phyloP scores from a whole-genome alignment of 2,113 vertebrate genomes.

The Anser brachyrhynchus region DNA sequence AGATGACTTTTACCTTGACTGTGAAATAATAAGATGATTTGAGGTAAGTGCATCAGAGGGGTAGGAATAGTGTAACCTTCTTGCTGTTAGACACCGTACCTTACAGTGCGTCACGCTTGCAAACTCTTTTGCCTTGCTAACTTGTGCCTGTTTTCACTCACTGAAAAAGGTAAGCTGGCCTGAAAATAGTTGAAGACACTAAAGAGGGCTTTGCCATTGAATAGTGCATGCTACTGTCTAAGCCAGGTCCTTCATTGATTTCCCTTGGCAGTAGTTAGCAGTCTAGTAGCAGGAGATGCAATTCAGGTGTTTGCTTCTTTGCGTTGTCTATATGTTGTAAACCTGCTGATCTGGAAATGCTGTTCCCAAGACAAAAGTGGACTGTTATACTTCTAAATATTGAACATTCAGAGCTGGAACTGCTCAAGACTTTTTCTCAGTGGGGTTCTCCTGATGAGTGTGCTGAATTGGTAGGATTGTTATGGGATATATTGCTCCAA shows the following conservation, averaged over 20 bases:
- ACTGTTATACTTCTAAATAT: neutral
- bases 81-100: neutral
- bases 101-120: neutral
- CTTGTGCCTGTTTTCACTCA: neutral
- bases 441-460: neutral
- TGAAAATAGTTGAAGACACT: neutral
- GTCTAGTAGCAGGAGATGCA: fast-evolving
- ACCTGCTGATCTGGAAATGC: neutral
- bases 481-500: neutral
- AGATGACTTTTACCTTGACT: neutral
- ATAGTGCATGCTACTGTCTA: neutral
- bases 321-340: fast-evolving
- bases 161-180: neutral
- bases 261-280: neutral
- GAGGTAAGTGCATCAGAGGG: neutral
- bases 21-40: neutral
- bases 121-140: neutral
- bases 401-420: neutral
- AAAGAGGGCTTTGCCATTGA: neutral
- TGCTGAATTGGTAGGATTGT: neutral
- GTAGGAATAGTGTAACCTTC: neutral
- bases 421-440: neutral
- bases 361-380: neutral
- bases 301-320: neutral
- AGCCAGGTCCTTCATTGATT: neutral